Percentiles rank a stretch among this genome's conserved stretches.
Evolutionary conservation across 2,888 invertebrate genomes (phyloP).

Genomic region (Xestia ashworthii): DNA sequence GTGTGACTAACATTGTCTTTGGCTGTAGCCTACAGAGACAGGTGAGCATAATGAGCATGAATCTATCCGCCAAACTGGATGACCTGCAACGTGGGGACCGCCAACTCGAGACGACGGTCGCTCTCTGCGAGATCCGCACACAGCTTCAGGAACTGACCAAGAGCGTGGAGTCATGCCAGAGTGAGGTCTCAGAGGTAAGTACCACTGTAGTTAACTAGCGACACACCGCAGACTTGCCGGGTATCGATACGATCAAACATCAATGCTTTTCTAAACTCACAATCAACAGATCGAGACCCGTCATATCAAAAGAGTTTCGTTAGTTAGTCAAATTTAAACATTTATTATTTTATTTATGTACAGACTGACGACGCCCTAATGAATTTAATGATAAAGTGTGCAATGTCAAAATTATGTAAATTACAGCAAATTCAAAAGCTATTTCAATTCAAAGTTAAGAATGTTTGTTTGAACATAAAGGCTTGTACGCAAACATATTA

Average conservation of each 20-base stretch:
- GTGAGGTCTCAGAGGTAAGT: constrained; percentile 96
- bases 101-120: constrained; percentile 97
- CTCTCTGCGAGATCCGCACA: constrained; percentile 97
- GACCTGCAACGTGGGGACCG: constrained; percentile 97
- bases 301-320: not conserved
- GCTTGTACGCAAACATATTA: constrained; percentile 2
- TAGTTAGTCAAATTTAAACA: not conserved
- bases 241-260: not conserved
- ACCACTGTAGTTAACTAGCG: not conserved
- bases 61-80: constrained; percentile 98
- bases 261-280: not conserved
- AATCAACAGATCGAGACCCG: not conserved
- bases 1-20: constrained; percentile 59
- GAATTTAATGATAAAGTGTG: constrained; percentile 39
- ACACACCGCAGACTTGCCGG: not conserved
- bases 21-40: constrained; percentile 97
- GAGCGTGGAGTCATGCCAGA: constrained; percentile 98
- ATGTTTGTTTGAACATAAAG: not conserved
- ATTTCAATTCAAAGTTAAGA: not conserved
- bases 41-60: constrained; percentile 99
- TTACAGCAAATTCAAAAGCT: constrained; percentile 18
- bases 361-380: not conserved
- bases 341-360: constrained; percentile 4
- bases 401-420: constrained; percentile 34
- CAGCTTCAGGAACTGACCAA: constrained; percentile 98